Evolutionary conservation across 2,113 vertebrate species (phyloP).

Genomic region (Paradoxurus hermaphroditus): DNA sequence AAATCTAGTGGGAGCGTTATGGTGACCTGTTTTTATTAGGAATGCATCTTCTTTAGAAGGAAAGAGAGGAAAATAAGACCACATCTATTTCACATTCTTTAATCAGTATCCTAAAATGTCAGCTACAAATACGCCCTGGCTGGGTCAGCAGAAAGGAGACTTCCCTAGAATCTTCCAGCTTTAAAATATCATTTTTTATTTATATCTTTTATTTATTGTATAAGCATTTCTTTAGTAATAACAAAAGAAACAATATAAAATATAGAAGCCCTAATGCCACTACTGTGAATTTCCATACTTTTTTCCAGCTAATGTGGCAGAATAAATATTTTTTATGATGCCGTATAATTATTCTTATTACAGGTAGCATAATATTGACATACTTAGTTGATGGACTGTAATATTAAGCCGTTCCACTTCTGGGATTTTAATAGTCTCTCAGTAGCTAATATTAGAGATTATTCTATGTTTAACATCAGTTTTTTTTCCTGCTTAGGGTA

Average conservation of each 20-base stretch:
- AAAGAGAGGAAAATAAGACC: not conserved
- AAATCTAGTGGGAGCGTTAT: not conserved
- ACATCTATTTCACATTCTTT: not conserved
- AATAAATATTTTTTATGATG: not conserved
- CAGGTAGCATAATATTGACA: not conserved
- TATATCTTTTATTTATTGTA: not conserved
- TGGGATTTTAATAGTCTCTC: slow-evolving; percentile 29
- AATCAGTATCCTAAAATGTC: not conserved
- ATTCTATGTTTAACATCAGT: not conserved
- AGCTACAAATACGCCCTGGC: not conserved
- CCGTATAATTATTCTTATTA: not conserved
- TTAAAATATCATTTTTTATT: not conserved
- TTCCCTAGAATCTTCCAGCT: not conserved
- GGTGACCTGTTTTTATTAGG: not conserved
- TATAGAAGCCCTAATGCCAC: not conserved
- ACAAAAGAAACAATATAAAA: not conserved
- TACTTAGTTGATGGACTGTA: not conserved
- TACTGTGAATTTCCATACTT: not conserved
- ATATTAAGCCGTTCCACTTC: not conserved
- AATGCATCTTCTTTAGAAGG: not conserved
- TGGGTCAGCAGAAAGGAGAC: not conserved
- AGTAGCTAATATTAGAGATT: not conserved
- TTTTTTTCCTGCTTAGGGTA: slow-evolving; percentile 1
- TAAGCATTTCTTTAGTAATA: not conserved
- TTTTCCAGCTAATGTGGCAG: not conserved